Evolutionary conservation across 2,797 vertebrate genomes (phyloP), one percentile per base, ranked within the genome.

Genomic region (Acipenser oxyrinchus): DNA sequence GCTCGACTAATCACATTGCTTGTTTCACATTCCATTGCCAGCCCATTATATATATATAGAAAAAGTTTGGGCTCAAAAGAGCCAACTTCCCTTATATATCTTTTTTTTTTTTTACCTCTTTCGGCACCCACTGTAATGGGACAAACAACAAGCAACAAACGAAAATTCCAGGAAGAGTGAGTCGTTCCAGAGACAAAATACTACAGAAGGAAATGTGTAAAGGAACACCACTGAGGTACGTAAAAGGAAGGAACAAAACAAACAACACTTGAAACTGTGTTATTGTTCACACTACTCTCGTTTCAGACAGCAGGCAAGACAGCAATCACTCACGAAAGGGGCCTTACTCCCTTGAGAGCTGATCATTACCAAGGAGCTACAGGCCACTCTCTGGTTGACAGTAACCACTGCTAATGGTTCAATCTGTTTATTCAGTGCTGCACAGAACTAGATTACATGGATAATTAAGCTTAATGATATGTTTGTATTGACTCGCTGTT

Each of bases 381-480:
- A 87, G 87, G 86, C 85, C 87, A 84, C 88, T 90, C 87, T 85
- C 86, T 82, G 86, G 76, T 87, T 90, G 89, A 90, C 89, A 90
- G 86, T 89, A 85, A 87, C 85, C 82, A 86, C 79, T 81, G 84
- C 87, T 90, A 91, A 90, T 90, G 89, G 89, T 80, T 82, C 86
- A 79, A 82, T 83, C 87, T 91, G 87, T 90, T 90, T 89, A 89
- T 89, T 90, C 85, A 87, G 86, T 82, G 84, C 84, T 73, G 86
- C 83, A 79, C 86, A 78, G 85, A 87, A 91, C 86, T 90, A 87
- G 89, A 90, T 91, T 91, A 91, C 84, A 84, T 82, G 86, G 88
- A 88, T 91, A 89, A 91, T 91, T 91, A 90, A 87, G 86, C 86
- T 88, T 91, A 91, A 91, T 91, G 89, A 90, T 90, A 86, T 84